phyloP scores from a whole-genome alignment of 2,888 invertebrate genomes.

The Ellobium chinense region DNA sequence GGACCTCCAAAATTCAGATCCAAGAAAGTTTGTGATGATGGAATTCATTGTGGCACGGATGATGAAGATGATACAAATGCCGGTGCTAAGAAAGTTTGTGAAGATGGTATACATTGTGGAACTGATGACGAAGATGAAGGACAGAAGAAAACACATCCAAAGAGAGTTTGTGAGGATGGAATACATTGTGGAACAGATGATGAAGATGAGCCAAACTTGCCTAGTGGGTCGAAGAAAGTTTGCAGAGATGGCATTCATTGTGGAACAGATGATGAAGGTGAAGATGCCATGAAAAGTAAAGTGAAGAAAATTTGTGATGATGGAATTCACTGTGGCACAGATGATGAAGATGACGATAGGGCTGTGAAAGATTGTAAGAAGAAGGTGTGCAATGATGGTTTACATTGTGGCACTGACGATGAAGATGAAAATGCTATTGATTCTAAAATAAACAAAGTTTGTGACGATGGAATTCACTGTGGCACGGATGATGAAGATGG shows the following conservation, averaged over 20 bases:
- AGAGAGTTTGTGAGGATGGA: constrained; percentile 53
- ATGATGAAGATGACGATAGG: constrained; percentile 46
- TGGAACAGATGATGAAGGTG: constrained; percentile 45
- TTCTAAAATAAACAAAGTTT: constrained; percentile 17
- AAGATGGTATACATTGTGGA: constrained; percentile 61
- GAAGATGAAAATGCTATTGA: constrained; percentile 29
- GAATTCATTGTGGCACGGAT: constrained; percentile 57
- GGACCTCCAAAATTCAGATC: constrained; percentile 25
- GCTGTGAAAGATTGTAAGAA: not conserved
- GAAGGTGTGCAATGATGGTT: constrained; percentile 50
- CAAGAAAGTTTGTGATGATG: constrained; percentile 52
- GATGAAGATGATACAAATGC: constrained; percentile 46
- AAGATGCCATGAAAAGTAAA: constrained; percentile 12
- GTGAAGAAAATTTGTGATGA: constrained; percentile 47
- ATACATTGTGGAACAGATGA: constrained; percentile 54
- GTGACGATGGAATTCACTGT: constrained; percentile 59
- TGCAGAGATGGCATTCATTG: constrained; percentile 47
- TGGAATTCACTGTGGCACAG: constrained; percentile 51
- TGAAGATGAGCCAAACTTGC: constrained; percentile 42
- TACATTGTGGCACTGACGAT: constrained; percentile 50
- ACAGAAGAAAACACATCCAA: constrained; percentile 2
- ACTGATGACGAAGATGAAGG: constrained; percentile 52
- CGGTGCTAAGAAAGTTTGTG: constrained; percentile 49
- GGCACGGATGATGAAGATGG: constrained; percentile 56
- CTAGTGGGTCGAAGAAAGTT: constrained; percentile 14